Conservation (phyloP, 2,113 vertebrate species). For the Nibea albiflora region DNA sequence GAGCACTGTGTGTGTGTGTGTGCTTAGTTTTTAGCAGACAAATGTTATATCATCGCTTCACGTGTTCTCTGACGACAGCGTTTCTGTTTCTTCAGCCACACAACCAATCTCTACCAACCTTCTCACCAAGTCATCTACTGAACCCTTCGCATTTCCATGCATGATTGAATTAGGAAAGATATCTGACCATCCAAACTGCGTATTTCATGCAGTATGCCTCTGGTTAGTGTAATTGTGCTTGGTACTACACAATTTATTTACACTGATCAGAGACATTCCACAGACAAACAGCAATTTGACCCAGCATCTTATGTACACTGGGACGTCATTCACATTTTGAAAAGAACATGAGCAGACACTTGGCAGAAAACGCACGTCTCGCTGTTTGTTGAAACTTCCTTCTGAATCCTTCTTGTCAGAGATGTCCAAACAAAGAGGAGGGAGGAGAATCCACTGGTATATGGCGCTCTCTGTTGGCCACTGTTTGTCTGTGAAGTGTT, state of each 20-base stretch:
- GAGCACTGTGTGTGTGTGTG: not conserved
- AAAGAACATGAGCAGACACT: not conserved
- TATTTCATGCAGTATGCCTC: not conserved
- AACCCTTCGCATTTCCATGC: not conserved
- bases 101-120: not conserved
- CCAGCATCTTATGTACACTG: not conserved
- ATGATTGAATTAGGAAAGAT: not conserved
- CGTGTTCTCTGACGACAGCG: not conserved
- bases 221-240: not conserved
- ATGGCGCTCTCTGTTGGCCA: constrained; percentile 65
- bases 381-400: constrained; percentile 11
- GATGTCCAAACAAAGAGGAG: not conserved
- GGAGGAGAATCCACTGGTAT: not conserved
- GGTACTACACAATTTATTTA: not conserved
- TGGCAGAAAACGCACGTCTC: not conserved
- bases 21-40: not conserved
- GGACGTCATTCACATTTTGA: not conserved
- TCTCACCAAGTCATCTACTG: not conserved
- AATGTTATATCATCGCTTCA: not conserved
- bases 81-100: not conserved
- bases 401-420: not conserved
- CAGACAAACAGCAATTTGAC: constrained; percentile 10
- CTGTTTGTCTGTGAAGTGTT: not conserved
- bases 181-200: not conserved
- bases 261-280: constrained; percentile 1